Conservation (phyloP, 2,797 vertebrate species). For the Psittacula derbiana region DNA sequence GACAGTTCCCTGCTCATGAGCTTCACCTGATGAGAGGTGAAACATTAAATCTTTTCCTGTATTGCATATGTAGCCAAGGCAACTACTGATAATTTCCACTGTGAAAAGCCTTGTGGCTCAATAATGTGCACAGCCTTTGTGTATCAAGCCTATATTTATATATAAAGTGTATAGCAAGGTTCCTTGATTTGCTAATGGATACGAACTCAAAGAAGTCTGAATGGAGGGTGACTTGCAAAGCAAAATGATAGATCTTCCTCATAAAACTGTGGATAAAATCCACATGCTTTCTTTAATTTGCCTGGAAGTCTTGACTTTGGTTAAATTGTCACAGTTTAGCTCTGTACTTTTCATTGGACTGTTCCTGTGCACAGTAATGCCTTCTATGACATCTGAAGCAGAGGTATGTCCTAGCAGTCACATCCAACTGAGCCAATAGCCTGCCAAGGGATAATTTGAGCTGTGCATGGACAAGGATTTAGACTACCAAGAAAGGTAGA, state of each 20-base stretch:
- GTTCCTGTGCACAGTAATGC: background rate
- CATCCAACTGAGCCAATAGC: background rate
- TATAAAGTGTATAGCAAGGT: background rate
- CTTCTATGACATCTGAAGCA: background rate
- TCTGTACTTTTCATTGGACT: background rate
- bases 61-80: background rate
- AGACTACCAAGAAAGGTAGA: background rate
- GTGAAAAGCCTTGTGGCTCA: background rate
- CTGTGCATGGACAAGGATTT: background rate
- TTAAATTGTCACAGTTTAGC: background rate
- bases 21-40: background rate
- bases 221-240: background rate
- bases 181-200: background rate
- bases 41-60: background rate
- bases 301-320: background rate
- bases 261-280: background rate
- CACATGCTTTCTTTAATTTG: background rate
- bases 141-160: background rate
- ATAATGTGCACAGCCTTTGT: background rate
- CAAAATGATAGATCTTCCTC: background rate
- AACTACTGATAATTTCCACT: background rate
- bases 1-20: background rate
- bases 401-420: accelerated
- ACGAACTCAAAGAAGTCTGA: background rate
- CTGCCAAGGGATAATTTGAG: background rate